Evolutionary conservation across 2,113 vertebrate genomes (phyloP).

Genomic region (Tiliqua scincoides): DNA sequence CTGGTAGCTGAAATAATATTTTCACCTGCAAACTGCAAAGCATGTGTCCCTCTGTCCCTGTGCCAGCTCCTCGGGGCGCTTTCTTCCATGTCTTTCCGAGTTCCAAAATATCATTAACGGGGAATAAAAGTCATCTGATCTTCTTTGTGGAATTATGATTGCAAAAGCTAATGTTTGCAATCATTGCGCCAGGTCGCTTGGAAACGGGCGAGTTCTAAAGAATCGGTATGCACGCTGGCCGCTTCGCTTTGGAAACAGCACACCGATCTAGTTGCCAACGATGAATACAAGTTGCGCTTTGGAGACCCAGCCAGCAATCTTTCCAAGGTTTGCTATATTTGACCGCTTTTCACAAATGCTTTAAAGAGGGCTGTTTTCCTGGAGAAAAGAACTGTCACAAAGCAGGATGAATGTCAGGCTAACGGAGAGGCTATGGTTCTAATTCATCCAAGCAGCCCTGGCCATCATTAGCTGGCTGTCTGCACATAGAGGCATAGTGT

Average conservation of each 20-base stretch:
- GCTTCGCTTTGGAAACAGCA: neutral
- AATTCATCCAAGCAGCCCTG: neutral
- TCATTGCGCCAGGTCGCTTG: neutral
- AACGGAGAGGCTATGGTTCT: neutral
- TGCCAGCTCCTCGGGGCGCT: rapidly evolving
- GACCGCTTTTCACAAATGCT: neutral
- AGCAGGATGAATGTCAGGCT: neutral
- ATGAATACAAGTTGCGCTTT: neutral
- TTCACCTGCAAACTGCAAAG: neutral
- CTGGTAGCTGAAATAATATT: neutral
- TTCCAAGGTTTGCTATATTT: neutral
- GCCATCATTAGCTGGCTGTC: too few relatives aligned
- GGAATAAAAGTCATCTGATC: neutral
- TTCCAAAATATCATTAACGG: neutral
- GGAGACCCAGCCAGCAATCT: neutral
- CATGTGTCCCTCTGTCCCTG: neutral
- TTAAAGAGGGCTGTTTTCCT: neutral
- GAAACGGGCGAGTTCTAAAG: neutral
- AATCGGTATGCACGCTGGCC: rapidly evolving
- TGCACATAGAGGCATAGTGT: neutral
- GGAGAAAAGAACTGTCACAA: neutral
- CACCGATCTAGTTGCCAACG: neutral
- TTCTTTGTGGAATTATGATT: neutral
- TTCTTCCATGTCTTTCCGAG: slow-evolving; percentile 10
- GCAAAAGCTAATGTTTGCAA: neutral